These are phyloP conservation scores for Nasua narica DNA, from an alignment of 2,797 vertebrate species.

Conservation along the genomic window DNA sequence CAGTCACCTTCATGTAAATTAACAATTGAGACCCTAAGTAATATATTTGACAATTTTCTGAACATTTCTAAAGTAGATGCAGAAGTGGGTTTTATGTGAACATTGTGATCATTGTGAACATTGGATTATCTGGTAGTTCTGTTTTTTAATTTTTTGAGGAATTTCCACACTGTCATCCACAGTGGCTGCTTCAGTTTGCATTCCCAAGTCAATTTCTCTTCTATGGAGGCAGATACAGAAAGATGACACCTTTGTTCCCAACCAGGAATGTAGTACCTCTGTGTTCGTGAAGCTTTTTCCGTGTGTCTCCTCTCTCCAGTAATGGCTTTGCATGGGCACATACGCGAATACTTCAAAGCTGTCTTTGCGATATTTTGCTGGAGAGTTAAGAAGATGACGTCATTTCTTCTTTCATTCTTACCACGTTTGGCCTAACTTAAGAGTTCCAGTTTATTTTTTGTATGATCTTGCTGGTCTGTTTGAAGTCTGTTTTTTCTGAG, in stretches of 20 bases:
- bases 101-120: no score
- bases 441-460: neutral
- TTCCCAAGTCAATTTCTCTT: neutral
- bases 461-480: neutral
- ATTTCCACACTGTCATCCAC: neutral
- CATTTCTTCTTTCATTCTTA: neutral
- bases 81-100: constrained; percentile 15
- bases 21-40: neutral
- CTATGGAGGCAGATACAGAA: neutral
- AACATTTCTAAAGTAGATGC: neutral
- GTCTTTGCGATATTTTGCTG: neutral
- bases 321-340: neutral
- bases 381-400: neutral
- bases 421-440: neutral
- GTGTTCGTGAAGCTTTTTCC: neutral
- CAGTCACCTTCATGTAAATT: neutral
- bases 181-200: neutral
- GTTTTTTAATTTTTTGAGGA: neutral
- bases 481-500: neutral
- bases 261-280: neutral
- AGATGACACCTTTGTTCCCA: neutral
- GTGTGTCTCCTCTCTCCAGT: neutral
- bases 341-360: neutral
- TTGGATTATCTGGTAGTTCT: neutral
- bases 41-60: neutral